phyloP scores from a whole-genome alignment of 2,113 vertebrate species.

The Micronycteris hirsuta region DNA sequence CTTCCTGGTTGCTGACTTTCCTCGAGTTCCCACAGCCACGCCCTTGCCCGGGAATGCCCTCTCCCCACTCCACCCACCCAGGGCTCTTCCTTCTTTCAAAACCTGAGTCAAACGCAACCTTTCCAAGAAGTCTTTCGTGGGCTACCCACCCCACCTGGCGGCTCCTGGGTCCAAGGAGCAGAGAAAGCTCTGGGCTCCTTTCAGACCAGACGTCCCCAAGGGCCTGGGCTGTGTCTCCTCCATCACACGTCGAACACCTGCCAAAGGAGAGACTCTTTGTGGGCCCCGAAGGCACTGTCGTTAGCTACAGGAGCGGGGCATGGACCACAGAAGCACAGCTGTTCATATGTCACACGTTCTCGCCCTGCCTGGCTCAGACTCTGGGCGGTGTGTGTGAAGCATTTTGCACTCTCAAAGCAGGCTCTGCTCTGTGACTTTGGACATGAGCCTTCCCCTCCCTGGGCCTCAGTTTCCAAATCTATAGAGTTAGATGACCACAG shows the following conservation, averaged over 20 bases:
- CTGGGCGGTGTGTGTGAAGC: background rate
- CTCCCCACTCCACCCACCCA: conserved; percentile 24
- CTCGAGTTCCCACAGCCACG: conserved; percentile 34
- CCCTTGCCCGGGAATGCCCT: conserved; percentile 50
- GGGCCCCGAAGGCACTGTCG: background rate
- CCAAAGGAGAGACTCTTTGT: background rate
- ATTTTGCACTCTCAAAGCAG: background rate
- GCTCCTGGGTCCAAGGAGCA: background rate
- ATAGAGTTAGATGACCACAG: background rate
- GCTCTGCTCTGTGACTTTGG: background rate
- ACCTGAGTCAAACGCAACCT: conserved; percentile 26
- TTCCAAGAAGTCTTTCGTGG: conserved; percentile 8
- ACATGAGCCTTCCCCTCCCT: background rate
- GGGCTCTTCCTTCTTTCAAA: conserved; percentile 27
- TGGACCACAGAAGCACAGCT: background rate
- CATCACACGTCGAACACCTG: background rate
- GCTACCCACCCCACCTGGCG: background rate
- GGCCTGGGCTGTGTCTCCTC: background rate
- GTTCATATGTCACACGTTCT: background rate
- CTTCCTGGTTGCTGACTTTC: background rate
- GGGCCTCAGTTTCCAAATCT: background rate
- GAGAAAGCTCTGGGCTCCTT: background rate
- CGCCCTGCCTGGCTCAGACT: background rate
- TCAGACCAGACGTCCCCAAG: background rate
- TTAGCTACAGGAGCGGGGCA: background rate